These are phyloP conservation scores for Tachycineta bicolor DNA, from an alignment of 2,113 vertebrate genomes.

Conservation along the genomic window DNA sequence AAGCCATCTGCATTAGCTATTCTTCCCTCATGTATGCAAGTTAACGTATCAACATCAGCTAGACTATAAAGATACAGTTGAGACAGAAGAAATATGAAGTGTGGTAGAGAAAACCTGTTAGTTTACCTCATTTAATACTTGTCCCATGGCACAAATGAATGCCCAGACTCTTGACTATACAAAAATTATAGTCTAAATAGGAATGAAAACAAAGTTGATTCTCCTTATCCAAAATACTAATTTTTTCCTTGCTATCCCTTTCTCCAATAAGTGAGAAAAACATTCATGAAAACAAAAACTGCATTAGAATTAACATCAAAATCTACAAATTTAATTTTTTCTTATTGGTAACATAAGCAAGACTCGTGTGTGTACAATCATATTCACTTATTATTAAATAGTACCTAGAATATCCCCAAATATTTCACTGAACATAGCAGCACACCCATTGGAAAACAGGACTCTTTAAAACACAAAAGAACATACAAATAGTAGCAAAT, in stretches of 20 bases:
- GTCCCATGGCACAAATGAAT: background rate
- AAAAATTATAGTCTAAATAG: background rate
- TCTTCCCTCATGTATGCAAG: background rate
- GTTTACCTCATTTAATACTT: background rate
- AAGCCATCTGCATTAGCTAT: background rate
- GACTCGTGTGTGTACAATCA: background rate
- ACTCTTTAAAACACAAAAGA: background rate
- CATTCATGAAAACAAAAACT: background rate
- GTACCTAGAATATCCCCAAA: background rate
- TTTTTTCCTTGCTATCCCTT: background rate
- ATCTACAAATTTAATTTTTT: background rate
- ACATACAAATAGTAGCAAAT: background rate
- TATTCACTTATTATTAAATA: background rate
- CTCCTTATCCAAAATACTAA: background rate
- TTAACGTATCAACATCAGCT: background rate
- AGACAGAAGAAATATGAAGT: background rate
- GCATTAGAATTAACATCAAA: background rate
- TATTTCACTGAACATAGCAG: background rate
- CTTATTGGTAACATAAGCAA: background rate
- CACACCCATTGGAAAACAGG: background rate
- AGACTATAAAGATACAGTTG: background rate
- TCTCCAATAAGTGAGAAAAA: background rate
- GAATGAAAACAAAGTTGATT: background rate
- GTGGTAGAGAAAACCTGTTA: background rate
- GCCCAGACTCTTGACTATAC: background rate